These are phyloP conservation scores for Drosophila aldrichi DNA, from an alignment of 2,888 invertebrate species.

Conservation along the genomic window DNA sequence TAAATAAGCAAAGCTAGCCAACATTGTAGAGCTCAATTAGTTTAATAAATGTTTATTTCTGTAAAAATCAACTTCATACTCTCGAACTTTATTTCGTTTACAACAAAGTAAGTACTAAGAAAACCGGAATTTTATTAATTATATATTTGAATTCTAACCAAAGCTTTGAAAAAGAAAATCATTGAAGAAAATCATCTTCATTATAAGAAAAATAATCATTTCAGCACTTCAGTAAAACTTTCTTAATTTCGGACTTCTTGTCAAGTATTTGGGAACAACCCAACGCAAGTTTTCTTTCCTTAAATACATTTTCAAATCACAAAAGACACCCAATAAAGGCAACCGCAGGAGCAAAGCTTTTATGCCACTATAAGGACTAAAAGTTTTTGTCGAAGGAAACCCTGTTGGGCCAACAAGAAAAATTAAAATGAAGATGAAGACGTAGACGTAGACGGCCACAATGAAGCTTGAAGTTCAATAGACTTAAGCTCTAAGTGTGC, in stretches of 20 bases:
- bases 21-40: neutral
- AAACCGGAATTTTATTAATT: neutral
- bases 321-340: constrained; percentile 18
- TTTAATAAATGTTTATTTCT: too few species aligned
- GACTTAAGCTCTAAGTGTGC: constrained; percentile 34
- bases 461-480: constrained; percentile 41
- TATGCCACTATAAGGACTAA: constrained; percentile 11
- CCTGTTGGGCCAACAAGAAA: neutral
- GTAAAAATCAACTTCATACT: neutral
- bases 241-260: neutral
- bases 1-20: neutral
- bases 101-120: too few species aligned
- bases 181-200: too few species aligned
- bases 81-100: too few species aligned
- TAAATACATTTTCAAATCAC: constrained; percentile 8
- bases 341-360: constrained; percentile 11
- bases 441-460: neutral
- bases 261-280: neutral
- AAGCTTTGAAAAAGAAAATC: neutral
- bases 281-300: neutral
- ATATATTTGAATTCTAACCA: neutral
- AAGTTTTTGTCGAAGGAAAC: constrained; percentile 30
- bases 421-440: neutral
- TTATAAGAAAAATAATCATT: too few species aligned
- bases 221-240: neutral